Percentiles rank a stretch among this genome's conserved stretches.
phyloP scores from a whole-genome alignment of 2,888 invertebrate species.

The Zygothrica quintamaculata region DNA sequence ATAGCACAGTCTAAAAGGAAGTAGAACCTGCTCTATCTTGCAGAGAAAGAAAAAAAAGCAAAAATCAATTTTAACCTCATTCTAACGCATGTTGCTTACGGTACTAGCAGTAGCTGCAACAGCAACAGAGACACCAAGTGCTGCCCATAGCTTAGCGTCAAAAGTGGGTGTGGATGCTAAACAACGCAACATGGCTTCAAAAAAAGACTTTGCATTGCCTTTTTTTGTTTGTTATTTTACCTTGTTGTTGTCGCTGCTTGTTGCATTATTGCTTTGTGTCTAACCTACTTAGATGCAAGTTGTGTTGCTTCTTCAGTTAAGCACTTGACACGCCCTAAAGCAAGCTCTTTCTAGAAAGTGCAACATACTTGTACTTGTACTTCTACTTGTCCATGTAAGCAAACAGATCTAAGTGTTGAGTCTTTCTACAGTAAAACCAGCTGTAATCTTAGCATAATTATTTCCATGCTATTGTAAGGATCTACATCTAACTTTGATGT shows the following conservation, averaged over 20 bases:
- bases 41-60: constrained; percentile 37
- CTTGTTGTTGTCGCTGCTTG: constrained; percentile 15
- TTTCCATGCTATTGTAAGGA: too few species aligned
- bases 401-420: too few species aligned
- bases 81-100: constrained; percentile 37
- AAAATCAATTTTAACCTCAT: constrained; percentile 75
- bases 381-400: not conserved
- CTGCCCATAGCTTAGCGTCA: constrained; percentile 41
- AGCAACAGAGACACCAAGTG: constrained; percentile 33
- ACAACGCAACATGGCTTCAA: constrained; percentile 39
- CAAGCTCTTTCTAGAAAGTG: constrained; percentile 13
- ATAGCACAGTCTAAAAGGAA: constrained; percentile 40
- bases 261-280: constrained; percentile 62
- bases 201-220: constrained; percentile 34
- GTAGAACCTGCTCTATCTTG: constrained; percentile 53
- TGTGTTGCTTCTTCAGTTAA: constrained; percentile 64
- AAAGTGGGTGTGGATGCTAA: constrained; percentile 51
- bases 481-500: too few species aligned
- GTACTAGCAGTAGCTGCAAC: constrained; percentile 5
- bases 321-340: constrained; percentile 54
- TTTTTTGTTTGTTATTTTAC: constrained; percentile 13
- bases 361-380: not conserved
- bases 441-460: too few species aligned
- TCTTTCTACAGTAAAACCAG: too few species aligned
- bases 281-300: constrained; percentile 67